Percentiles rank a stretch among this genome's conserved stretches.
Evolutionary conservation across 37 sponge, comb jelly and placozoan species (phyloP).

Genomic region (Diacarnus erythraeanus): DNA sequence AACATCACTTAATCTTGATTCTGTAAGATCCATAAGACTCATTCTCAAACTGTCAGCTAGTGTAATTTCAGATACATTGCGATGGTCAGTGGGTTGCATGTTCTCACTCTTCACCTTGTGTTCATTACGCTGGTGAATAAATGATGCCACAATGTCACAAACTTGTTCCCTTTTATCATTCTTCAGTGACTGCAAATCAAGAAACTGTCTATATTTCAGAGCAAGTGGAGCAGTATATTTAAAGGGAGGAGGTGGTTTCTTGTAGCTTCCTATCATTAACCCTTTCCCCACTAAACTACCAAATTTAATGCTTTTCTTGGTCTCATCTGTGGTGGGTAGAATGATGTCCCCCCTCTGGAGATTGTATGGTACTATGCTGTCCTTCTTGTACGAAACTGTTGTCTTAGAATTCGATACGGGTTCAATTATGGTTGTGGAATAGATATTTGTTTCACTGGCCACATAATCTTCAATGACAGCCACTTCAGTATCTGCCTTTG

Average conservation of each 20-base stretch:
- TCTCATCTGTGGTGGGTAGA: background rate
- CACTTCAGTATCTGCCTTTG: slow-evolving; percentile 19
- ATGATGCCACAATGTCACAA: slow-evolving; percentile 13
- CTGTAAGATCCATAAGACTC: background rate
- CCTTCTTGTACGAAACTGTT: slow-evolving; percentile 40
- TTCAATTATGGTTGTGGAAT: slow-evolving; percentile 28
- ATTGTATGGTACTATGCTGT: slow-evolving; percentile 51
- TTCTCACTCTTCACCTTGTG: slow-evolving; percentile 16
- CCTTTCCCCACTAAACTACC: slow-evolving; percentile 50
- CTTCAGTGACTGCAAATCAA: slow-evolving; percentile 4
- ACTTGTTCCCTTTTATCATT: slow-evolving; percentile 6
- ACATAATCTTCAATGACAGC: slow-evolving; percentile 44
- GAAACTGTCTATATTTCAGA: slow-evolving; percentile 50
- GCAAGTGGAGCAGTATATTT: slow-evolving; percentile 5
- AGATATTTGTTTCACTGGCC: background rate
- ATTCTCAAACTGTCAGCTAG: background rate
- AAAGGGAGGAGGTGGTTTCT: slow-evolving; percentile 1
- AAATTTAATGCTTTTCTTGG: slow-evolving; percentile 22
- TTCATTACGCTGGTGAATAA: slow-evolving; percentile 30
- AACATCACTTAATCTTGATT: background rate
- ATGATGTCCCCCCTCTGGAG: background rate
- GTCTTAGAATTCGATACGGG: background rate
- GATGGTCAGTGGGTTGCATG: slow-evolving; percentile 20
- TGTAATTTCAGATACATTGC: slow-evolving; percentile 32
- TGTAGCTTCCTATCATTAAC: slow-evolving; percentile 32